phyloP scores from a whole-genome alignment of 2,797 vertebrate species.

The Podarcis lilfordi region DNA sequence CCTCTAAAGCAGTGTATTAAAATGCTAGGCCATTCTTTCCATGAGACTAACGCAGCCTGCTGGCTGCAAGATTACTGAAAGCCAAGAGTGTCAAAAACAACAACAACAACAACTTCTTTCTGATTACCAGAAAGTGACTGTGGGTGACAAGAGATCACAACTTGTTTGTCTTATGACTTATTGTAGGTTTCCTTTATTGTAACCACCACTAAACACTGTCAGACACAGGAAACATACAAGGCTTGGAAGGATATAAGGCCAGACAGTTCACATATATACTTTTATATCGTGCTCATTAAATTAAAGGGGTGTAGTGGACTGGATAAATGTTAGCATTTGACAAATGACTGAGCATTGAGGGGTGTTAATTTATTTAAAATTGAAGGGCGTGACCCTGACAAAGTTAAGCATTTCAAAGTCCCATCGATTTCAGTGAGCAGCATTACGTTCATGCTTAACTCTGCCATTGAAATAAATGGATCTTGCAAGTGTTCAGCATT shows the following conservation, averaged over 20 bases:
- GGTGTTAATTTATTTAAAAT: conserved; percentile 16
- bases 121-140: background rate
- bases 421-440: background rate
- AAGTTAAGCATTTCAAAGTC: background rate
- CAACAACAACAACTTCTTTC: background rate
- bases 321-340: background rate
- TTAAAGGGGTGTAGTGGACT: background rate
- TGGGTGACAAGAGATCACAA: background rate
- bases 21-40: background rate
- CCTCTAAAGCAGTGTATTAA: background rate
- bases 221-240: background rate
- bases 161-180: background rate
- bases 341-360: background rate
- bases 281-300: background rate
- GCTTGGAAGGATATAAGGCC: background rate
- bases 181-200: background rate
- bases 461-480: conserved; percentile 5
- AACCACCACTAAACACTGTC: background rate
- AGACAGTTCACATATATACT: background rate
- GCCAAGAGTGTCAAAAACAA: background rate
- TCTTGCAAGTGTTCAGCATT: background rate
- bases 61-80: background rate
- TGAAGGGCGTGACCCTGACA: background rate
- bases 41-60: background rate
- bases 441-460: background rate